Percentiles rank a stretch among this genome's conserved stretches.
phyloP scores from a whole-genome alignment of 2,888 invertebrate genomes.

The Caenorhabditis sp. region DNA sequence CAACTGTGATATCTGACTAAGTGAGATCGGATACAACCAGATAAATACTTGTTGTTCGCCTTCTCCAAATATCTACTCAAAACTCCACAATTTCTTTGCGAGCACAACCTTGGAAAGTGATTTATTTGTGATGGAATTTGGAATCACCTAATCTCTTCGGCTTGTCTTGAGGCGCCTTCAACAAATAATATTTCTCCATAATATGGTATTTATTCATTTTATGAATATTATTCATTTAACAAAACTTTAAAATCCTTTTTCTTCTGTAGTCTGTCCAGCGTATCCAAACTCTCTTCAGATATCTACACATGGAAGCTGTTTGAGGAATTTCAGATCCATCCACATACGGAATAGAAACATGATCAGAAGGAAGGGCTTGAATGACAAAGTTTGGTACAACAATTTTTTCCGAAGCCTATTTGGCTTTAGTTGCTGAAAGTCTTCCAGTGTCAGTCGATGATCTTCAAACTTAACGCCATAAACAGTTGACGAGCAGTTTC shows the following conservation, averaged over 20 bases:
- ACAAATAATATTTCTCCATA: not conserved
- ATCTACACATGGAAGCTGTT: slow-evolving; percentile 40
- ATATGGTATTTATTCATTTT: slow-evolving; percentile 37
- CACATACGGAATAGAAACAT: slow-evolving; percentile 22
- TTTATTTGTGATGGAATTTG: not conserved
- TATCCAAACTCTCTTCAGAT: slow-evolving; percentile 29
- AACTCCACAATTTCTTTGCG: slow-evolving; percentile 10
- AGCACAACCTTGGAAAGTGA: not conserved
- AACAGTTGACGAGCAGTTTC: slow-evolving; percentile 38
- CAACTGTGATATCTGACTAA: slow-evolving; percentile 46
- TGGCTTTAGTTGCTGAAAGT: slow-evolving; percentile 27
- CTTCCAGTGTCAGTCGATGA: slow-evolving; percentile 14
- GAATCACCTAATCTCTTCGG: not conserved
- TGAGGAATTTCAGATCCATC: slow-evolving; percentile 30
- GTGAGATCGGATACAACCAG: slow-evolving; percentile 40
- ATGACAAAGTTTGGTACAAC: not conserved
- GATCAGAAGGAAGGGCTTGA: slow-evolving; percentile 16
- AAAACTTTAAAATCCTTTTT: slow-evolving; percentile 5
- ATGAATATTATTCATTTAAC: slow-evolving; percentile 32
- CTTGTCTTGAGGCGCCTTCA: not conserved
- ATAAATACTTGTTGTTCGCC: slow-evolving; percentile 17
- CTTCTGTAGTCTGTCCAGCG: slow-evolving; percentile 37
- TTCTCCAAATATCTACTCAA: slow-evolving; percentile 30
- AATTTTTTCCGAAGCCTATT: not conserved
- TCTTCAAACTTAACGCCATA: slow-evolving; percentile 25